Evolutionary conservation across 1,140 invertebrate genomes (phyloP).

Genomic region (Battus philenor): DNA sequence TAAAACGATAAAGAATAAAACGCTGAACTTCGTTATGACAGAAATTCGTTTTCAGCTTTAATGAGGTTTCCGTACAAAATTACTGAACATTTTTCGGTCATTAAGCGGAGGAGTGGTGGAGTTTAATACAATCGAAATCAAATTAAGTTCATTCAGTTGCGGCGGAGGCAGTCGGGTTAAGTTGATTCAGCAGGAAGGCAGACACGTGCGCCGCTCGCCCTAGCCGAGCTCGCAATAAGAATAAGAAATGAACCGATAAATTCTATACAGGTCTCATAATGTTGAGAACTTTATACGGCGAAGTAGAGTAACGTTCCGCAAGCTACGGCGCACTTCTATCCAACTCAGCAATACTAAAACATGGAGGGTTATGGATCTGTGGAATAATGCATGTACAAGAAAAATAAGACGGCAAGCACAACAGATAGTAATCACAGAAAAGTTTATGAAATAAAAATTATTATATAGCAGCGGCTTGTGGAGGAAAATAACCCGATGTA

Average conservation of each 20-base stretch:
- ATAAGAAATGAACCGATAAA: conserved; percentile 64
- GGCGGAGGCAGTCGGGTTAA: conserved; percentile 51
- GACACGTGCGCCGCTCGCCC: conserved; percentile 48
- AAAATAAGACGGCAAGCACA: too few relatives aligned
- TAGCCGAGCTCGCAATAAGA: conserved; percentile 53
- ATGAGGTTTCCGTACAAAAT: conserved; percentile 32
- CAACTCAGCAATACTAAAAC: background rate
- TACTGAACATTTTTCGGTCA: conserved; percentile 57
- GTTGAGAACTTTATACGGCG: conserved; percentile 26
- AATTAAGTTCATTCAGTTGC: conserved; percentile 71
- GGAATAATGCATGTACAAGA: background rate
- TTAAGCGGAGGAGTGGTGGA: conserved; percentile 56
- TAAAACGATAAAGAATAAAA: conserved; percentile 7
- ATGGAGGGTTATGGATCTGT: background rate
- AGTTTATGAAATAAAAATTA: too few relatives aligned
- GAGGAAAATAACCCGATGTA: too few relatives aligned
- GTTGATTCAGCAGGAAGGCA: conserved; percentile 66
- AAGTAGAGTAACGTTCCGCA: conserved; percentile 18
- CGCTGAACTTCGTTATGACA: conserved; percentile 16
- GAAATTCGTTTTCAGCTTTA: conserved; percentile 25
- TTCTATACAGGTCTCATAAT: conserved; percentile 37
- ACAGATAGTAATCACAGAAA: too few relatives aligned
- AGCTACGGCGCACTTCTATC: background rate
- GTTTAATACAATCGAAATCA: conserved; percentile 70
- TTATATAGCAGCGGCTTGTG: too few relatives aligned